These are phyloP conservation scores for Drosophila formosana DNA, from an alignment of 2,888 invertebrate genomes.

Conservation along the genomic window DNA sequence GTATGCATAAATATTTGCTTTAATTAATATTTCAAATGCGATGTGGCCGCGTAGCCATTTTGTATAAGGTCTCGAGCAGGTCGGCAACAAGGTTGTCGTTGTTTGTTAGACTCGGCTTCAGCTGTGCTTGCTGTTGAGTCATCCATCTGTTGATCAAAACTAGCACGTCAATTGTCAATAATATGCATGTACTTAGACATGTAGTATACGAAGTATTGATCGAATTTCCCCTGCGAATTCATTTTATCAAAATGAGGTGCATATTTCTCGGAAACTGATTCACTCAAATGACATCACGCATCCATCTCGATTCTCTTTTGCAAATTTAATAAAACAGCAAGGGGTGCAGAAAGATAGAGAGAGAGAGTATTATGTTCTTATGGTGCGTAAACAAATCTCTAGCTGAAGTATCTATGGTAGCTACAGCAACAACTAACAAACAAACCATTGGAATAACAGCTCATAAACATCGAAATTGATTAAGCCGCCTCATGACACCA, in stretches of 20 bases:
- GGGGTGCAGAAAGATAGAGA: not conserved
- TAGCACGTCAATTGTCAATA: slow-evolving; percentile 14
- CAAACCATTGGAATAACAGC: slow-evolving; percentile 21
- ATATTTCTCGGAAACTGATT: slow-evolving; percentile 24
- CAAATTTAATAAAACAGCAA: not conserved
- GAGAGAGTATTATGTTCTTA: slow-evolving; percentile 5
- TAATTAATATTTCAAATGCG: slow-evolving; percentile 53
- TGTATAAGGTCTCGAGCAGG: slow-evolving; percentile 25
- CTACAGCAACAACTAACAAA: slow-evolving; percentile 31
- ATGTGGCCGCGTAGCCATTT: slow-evolving; percentile 6
- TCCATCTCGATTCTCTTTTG: slow-evolving; percentile 1
- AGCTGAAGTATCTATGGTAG: slow-evolving; percentile 13
- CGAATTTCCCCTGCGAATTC: not conserved
- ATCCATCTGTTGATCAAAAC: slow-evolving; percentile 27
- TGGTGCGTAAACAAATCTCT: slow-evolving; percentile 9
- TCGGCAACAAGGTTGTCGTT: slow-evolving; percentile 15
- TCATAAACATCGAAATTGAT: slow-evolving; percentile 41
- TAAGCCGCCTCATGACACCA: slow-evolving; percentile 28
- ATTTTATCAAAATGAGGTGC: slow-evolving; percentile 12
- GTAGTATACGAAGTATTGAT: not conserved
- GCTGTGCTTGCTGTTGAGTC: slow-evolving; percentile 34
- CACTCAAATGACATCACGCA: slow-evolving; percentile 28
- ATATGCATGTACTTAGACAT: not conserved
- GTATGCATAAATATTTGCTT: slow-evolving; percentile 47
- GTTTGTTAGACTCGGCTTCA: not conserved